Base-by-base conservation (phyloP, 2,797 vertebrate species). In the Rousettus madagascariensis region DNA sequence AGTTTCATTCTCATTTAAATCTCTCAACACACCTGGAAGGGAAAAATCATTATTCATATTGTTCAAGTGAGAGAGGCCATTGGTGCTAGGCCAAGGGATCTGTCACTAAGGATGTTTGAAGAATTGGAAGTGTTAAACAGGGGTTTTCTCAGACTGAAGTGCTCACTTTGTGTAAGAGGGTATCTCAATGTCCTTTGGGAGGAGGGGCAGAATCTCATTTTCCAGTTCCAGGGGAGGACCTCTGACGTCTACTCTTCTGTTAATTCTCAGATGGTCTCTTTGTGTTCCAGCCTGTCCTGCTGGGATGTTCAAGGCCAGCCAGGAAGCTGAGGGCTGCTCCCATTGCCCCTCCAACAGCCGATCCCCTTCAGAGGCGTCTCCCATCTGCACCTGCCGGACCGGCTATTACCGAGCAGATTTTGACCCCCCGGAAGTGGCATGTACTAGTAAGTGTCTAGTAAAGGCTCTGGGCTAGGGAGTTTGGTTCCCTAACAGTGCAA, bases 331-430 rank as follows among this genome's bases (percentile, higher is more conserved):
- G 75, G 97, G 99, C 91, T 99, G 99, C 15, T 97, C 98, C 0
- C 99, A 99, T 69, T 99, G 99, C 84, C 99, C 99, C 41, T 95
- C 99, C 53, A 99, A 99, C 98, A 99, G 99, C 98, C 99, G 99
- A 88, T 99, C 99, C 88, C 99, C 98, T 0, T 97, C 99, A 0
- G 99, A 99, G 96, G 99, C 99, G 0, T 99, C 99, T 1, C 99
- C 99, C 51, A 96, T 99, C 98, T 99, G 99, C 19, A 98, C 98
- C 51, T 99, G 99, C 97, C 99, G 99, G 95, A 99, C 99, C 0
- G 99, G 99, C 65, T 99, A 99, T 97, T 99, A 99, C 97, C 98
- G 99, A 4, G 99, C 99, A 0, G 99, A 99, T 43, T 98, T 98
- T 19, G 99, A 99, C 97, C 99, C 98, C 2, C 99, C 99, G 0